Conservation (phyloP, 2,888 invertebrate species). For the Macaria liturata region DNA sequence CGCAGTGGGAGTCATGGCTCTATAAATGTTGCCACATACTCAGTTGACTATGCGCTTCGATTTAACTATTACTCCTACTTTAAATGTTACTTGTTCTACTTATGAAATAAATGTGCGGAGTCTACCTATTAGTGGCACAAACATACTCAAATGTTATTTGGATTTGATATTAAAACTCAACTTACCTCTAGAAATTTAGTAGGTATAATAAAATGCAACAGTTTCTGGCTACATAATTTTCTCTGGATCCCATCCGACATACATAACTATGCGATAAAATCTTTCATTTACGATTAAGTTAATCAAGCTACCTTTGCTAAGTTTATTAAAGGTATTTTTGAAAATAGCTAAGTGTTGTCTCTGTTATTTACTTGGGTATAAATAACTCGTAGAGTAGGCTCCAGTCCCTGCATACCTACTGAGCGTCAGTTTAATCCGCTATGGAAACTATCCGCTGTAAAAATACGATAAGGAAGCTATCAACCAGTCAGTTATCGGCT, state of each 20-base stretch:
- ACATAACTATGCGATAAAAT: conserved; percentile 17
- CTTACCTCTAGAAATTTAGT: too few species aligned
- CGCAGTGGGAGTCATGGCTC: too few species aligned
- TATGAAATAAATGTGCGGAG: too few species aligned
- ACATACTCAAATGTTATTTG: too few species aligned
- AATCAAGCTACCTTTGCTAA: conserved; percentile 26
- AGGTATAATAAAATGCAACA: too few species aligned
- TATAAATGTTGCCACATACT: too few species aligned
- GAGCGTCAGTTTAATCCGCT: conserved; percentile 28
- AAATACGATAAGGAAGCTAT: conserved; percentile 64
- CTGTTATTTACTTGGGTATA: conserved; percentile 30
- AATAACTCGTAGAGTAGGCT: conserved; percentile 30
- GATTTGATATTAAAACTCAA: too few species aligned
- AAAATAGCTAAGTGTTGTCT: conserved; percentile 18
- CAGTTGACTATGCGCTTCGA: too few species aligned
- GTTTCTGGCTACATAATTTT: not conserved
- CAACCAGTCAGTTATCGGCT: conserved; percentile 56
- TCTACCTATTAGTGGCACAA: too few species aligned
- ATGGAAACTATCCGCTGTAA: conserved; percentile 44
- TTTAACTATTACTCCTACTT: too few species aligned
- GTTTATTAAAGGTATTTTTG: conserved; percentile 19
- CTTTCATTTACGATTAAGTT: conserved; percentile 21
- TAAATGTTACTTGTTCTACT: too few species aligned
- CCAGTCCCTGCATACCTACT: conserved; percentile 21
- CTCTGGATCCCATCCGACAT: conserved; percentile 5